phyloP scores from a whole-genome alignment of 2,888 invertebrate species.

The Pollenia labialis region DNA sequence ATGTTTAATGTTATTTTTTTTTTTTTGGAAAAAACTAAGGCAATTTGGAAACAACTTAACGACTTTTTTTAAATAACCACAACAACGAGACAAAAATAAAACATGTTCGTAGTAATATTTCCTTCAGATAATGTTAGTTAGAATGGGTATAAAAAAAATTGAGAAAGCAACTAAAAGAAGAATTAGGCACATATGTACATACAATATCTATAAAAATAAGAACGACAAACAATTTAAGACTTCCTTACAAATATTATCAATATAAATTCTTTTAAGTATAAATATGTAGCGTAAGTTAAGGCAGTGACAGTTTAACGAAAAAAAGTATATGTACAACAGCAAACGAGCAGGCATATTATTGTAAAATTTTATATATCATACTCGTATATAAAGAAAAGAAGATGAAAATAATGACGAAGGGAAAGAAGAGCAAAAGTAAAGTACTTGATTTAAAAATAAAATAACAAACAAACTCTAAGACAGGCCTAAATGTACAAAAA shows the following conservation, averaged over 20 bases:
- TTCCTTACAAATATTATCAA: conserved; percentile 66
- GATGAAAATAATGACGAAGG: neutral
- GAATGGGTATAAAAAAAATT: conserved; percentile 18
- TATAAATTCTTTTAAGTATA: conserved; percentile 60
- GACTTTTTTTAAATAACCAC: conserved; percentile 43
- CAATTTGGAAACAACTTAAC: conserved; percentile 67
- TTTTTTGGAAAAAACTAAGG: conserved; percentile 27
- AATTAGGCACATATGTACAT: conserved; percentile 6
- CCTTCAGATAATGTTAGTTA: conserved; percentile 58
- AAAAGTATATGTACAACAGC: conserved; percentile 27
- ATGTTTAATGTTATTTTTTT: conserved; percentile 6
- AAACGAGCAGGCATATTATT: conserved; percentile 52
- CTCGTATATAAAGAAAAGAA: neutral
- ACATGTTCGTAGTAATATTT: conserved; percentile 64
- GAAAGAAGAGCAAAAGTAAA: conserved; percentile 10
- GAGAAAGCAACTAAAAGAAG: conserved; percentile 21
- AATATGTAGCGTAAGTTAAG: conserved; percentile 52
- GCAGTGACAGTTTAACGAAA: conserved; percentile 43
- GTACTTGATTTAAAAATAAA: conserved; percentile 37
- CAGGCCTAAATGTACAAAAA: conserved; percentile 39
- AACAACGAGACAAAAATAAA: neutral
- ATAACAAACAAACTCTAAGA: conserved; percentile 56
- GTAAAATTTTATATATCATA: conserved; percentile 22
- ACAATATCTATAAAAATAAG: conserved; percentile 14
- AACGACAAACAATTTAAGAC: conserved; percentile 66